Evolutionary conservation across 2,888 invertebrate genomes (phyloP), one percentile per base, ranked within the genome.

Genomic region (Periphyllus acericola): DNA sequence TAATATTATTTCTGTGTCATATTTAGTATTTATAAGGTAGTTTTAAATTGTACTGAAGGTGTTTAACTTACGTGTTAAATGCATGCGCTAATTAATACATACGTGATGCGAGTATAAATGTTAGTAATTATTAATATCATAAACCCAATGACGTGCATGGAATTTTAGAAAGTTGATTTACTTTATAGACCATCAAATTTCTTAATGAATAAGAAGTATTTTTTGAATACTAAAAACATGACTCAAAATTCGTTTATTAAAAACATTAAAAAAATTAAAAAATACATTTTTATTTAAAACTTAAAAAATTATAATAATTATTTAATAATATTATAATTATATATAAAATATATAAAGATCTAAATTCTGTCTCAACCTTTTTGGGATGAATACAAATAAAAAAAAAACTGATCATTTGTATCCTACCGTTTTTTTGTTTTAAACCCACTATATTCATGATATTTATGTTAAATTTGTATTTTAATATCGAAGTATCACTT

Each of bases 111-210:
- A 74, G 74, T 83, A 68, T 46, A 68, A 81, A 81, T 80, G 2
- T 34, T 81, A 29, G 66, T 80, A 52, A 17, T 55, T 55, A 72
- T 72, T 55, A 74, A 36, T 74, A 55, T 60, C 21, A n/a, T 83
- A 36, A 25, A 52, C 52, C 6, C 34, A 36, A 40, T 40, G 29
- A 60, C 21, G 60, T 60, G 29, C 29, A 11, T 60, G n/a, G n/a
- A 36, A 34, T 74, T 74, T 83, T 83, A 83, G 83, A 83, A 75
- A 83, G 74, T 60, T 36, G 21, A 55, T 83, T 60, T 46, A 40
- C 11, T 40, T 80, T 19, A n/a, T 72, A 19, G 11, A 72, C 82
- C 9, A 36, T 72, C 19, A 71, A 66, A 66, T 36, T 68, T 29
- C n/a, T 2, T 29, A 17, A 2, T 32, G 5, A 11, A 17, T 29